phyloP scores from a whole-genome alignment of 2,113 vertebrate genomes.

The Cyanistes caeruleus region DNA sequence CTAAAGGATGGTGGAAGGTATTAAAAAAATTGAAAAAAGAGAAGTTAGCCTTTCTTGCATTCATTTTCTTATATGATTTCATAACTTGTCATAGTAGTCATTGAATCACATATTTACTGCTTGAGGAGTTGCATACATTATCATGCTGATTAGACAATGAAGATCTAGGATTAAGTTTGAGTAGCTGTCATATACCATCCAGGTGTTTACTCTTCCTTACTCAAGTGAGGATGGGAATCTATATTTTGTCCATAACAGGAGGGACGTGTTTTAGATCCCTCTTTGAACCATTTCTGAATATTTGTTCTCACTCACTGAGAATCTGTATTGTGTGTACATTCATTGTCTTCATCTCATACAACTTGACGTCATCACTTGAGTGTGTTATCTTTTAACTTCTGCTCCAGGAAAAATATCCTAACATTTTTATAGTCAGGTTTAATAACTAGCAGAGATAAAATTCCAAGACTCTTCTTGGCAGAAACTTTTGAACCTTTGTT shows the following conservation, averaged over 20 bases:
- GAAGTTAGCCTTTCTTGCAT: not conserved
- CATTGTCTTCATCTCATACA: not conserved
- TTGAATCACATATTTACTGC: not conserved
- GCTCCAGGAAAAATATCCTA: not conserved
- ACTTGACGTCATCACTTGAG: not conserved
- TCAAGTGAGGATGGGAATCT: not conserved
- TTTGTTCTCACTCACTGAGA: not conserved
- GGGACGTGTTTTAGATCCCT: not conserved
- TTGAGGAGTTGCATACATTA: not conserved
- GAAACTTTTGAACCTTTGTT: not conserved
- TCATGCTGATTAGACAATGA: not conserved
- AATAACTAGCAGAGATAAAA: not conserved
- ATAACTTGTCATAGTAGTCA: not conserved
- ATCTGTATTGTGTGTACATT: not conserved
- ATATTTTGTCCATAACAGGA: not conserved
- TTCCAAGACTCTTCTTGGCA: not conserved
- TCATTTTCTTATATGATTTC: not conserved
- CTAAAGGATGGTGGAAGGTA: not conserved
- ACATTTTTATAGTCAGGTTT: not conserved
- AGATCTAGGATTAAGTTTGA: not conserved
- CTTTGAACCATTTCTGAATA: not conserved
- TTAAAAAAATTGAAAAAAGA: not conserved
- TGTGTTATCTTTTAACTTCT: not conserved
- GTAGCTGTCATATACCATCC: not conserved
- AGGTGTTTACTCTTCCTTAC: not conserved